phyloP scores from a whole-genome alignment of 2,797 vertebrate genomes.

The Sarcophilus harrisii region DNA sequence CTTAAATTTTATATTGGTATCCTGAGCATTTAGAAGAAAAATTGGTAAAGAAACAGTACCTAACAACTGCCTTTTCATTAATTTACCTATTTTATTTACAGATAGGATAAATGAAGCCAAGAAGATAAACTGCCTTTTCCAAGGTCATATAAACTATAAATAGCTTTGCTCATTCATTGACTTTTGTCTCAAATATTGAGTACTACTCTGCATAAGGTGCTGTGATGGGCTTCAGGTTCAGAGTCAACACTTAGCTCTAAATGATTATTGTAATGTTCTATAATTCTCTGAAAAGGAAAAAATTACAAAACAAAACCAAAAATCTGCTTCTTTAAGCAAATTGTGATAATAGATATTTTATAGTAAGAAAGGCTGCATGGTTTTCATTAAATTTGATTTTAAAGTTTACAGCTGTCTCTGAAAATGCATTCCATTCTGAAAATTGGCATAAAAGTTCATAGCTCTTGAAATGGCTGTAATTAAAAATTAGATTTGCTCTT shows the following conservation, averaged over 20 bases:
- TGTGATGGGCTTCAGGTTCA: background rate
- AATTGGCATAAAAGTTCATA: background rate
- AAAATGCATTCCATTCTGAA: conserved; percentile 6
- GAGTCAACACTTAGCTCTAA: background rate
- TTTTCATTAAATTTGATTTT: conserved; percentile 13
- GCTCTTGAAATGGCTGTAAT: background rate
- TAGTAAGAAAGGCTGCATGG: background rate
- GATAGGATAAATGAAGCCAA: background rate
- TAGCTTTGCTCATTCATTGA: background rate
- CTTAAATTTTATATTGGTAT: background rate
- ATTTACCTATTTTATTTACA: background rate
- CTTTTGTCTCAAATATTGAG: background rate
- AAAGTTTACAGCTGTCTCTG: background rate
- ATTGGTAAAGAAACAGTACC: background rate
- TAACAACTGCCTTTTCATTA: background rate
- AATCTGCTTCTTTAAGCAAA: background rate
- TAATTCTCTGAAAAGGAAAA: background rate
- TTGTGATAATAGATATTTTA: conserved; percentile 1
- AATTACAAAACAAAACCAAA: background rate
- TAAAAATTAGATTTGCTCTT: background rate
- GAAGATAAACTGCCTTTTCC: background rate
- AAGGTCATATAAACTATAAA: background rate
- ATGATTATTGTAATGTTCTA: background rate
- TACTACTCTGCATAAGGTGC: background rate
- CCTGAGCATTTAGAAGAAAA: background rate